Base-by-base conservation (phyloP, 1,140 invertebrate species). In the Drosophila cardini region DNA sequence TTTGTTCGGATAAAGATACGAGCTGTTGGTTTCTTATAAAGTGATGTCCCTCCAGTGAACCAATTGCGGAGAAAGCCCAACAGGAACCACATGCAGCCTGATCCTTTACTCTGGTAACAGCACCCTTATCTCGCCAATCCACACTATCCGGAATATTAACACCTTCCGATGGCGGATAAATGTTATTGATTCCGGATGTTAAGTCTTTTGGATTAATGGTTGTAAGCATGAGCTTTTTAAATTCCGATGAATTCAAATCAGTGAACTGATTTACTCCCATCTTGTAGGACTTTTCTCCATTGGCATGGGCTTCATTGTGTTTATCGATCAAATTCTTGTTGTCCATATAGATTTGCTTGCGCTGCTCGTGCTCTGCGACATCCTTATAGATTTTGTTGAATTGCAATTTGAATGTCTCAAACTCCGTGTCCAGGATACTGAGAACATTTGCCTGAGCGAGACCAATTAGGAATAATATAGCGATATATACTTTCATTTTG, bases 61-160 rank as follows among this genome's bases (percentile, higher is more conserved):
- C 98, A 80, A 97, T 98, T 4, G 96, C 92, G 72, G 96, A 96
- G 93, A 99, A 98, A 67, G 97, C 95, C 97, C 97, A 98, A 93
- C 97, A 98, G 2, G 96, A 97, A 55, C 97, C 97, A 93, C 98
- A 98, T 82, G n/a, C 5, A 0, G 60, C 96, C 94, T 99, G 98
- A 93, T 98, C 95, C 93, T 99, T 98, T 32, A 99, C 94, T 1
- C 94, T 93, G 21, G 97, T 99, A n/a, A 99, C 97, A 70, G 96
- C 96, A 36, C 97, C 97, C 55, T 95, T 92, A 10, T 38, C 21
- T 8, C 62, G 45, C 58, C 62, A 72, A 43, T 65, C 62, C 9
- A 58, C 15, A 16, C 42, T 67, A 2, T 15, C 9, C n/a, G 56
- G 67, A 10, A 46, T 21, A 2, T 16, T 9, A 2, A 50, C 34